Evolutionary conservation across 2,797 vertebrate species (phyloP).

Genomic region (Pipistrellus kuhlii): DNA sequence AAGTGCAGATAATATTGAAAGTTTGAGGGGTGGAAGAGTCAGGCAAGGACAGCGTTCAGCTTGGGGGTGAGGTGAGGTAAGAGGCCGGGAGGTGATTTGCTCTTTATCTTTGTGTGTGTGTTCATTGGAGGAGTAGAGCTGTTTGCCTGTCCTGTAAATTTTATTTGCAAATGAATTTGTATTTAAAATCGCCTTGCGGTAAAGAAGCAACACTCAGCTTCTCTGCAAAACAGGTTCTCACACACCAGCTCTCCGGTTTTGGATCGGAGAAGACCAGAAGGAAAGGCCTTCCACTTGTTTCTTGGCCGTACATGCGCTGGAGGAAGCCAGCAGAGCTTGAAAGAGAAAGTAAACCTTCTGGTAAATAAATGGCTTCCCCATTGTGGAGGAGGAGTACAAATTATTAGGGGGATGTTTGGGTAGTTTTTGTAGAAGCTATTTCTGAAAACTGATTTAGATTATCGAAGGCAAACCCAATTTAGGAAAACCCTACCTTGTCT

Average conservation of each 20-base stretch:
- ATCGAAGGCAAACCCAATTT: constrained; percentile 38
- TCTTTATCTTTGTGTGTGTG: neutral
- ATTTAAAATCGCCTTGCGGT: neutral
- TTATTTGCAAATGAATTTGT: neutral
- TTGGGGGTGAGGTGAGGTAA: neutral
- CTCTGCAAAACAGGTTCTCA: neutral
- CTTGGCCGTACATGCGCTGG: neutral
- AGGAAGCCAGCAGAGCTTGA: constrained; percentile 68
- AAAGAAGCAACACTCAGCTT: neutral
- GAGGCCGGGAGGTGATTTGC: neutral
- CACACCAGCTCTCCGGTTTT: neutral
- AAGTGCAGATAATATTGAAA: neutral
- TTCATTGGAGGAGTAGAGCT: neutral
- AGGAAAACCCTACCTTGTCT: constrained; percentile 61
- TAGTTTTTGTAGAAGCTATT: constrained; percentile 74
- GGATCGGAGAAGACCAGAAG: constrained; percentile 9
- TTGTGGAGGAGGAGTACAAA: constrained; percentile 61
- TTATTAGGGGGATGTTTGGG: constrained; percentile 78
- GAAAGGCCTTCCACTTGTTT: neutral
- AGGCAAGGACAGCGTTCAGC: neutral
- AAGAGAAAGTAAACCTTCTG: constrained; percentile 82
- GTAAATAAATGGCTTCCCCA: constrained; percentile 70
- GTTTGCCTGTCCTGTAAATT: constrained; percentile 33
- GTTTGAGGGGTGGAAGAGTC: neutral
- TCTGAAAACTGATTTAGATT: constrained; percentile 78